Conservation (phyloP, 2,888 invertebrate species). For the Disparrhopalites patrizii region DNA sequence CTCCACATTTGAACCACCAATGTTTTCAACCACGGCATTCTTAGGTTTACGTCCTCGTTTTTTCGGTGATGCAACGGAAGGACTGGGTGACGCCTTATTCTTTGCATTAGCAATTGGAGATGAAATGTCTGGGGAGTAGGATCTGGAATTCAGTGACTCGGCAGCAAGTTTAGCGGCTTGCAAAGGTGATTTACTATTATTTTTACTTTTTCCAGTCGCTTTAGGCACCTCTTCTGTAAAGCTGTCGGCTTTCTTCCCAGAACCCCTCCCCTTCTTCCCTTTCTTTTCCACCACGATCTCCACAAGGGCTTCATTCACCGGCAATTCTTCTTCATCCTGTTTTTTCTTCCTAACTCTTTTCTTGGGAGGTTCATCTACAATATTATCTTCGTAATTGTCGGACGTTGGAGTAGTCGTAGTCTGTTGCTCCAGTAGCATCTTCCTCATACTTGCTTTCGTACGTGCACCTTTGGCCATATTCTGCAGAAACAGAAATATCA, state of each 20-base stretch:
- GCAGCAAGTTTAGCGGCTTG: not conserved
- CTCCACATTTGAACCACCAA: conserved; percentile 11
- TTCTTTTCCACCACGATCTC: not conserved
- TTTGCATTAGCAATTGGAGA: too few relatives aligned
- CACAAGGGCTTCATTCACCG: not conserved
- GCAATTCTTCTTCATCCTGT: not conserved
- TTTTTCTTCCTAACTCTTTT: not conserved
- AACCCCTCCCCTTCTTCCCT: not conserved
- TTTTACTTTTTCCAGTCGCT: not conserved
- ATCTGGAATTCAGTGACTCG: not conserved
- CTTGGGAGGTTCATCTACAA: conserved; percentile 19
- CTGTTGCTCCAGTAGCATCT: conserved; percentile 43
- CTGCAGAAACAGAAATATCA: conserved; percentile 27
- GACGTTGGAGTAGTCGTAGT: conserved; percentile 19
- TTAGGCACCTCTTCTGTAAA: not conserved
- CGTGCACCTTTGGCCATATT: conserved; percentile 46
- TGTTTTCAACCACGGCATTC: not conserved
- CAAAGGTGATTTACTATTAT: conserved; percentile 12
- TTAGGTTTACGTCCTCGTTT: not conserved
- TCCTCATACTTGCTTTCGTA: conserved; percentile 47
- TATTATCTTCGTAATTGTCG: conserved; percentile 4
- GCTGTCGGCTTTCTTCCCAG: not conserved
- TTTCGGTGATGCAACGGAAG: not conserved
- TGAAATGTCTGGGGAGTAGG: not conserved
- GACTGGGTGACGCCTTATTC: not conserved